Evolutionary conservation across 1,140 invertebrate species (phyloP).

Genomic region (Achroia grisella): DNA sequence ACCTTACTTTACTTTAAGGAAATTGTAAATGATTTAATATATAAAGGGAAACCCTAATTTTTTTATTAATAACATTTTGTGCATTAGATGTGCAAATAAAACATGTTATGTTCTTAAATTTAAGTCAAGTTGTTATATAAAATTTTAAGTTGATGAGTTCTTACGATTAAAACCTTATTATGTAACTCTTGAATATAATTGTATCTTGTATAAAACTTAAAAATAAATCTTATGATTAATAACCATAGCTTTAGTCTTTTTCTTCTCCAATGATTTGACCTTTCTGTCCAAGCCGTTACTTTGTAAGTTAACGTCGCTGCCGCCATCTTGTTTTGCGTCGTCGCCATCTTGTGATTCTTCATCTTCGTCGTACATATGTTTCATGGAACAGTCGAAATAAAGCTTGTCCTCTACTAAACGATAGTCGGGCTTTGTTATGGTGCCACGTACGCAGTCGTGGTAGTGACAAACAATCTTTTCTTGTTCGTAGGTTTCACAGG

Average conservation of each 20-base stretch:
- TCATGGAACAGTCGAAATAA: constrained; percentile 64
- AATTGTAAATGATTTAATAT: no score
- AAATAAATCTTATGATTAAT: constrained; percentile 70
- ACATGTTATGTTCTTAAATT: no score
- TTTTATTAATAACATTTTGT: no score
- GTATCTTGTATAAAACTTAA: constrained; percentile 18
- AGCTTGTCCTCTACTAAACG: constrained; percentile 55
- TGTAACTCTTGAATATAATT: no score
- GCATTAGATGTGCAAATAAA: no score
- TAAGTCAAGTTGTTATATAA: no score
- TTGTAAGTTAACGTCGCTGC: constrained; percentile 3
- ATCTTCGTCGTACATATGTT: constrained; percentile 38
- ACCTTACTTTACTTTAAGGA: no score
- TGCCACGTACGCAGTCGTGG: constrained; percentile 73
- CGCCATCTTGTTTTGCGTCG: constrained; percentile 9
- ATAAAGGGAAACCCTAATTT: no score
- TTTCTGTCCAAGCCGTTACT: constrained; percentile 11
- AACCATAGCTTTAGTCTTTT: constrained; percentile 58
- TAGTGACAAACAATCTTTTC: constrained; percentile 77
- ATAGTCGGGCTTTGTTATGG: constrained; percentile 53
- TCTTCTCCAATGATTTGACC: constrained; percentile 15
- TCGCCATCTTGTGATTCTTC: constrained; percentile 16
- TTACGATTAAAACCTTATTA: no score
- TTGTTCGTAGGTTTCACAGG: constrained; percentile 80
- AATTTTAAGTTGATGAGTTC: no score